phyloP scores from a whole-genome alignment of 1,140 invertebrate species.

The Hylaeus volcanicus region DNA sequence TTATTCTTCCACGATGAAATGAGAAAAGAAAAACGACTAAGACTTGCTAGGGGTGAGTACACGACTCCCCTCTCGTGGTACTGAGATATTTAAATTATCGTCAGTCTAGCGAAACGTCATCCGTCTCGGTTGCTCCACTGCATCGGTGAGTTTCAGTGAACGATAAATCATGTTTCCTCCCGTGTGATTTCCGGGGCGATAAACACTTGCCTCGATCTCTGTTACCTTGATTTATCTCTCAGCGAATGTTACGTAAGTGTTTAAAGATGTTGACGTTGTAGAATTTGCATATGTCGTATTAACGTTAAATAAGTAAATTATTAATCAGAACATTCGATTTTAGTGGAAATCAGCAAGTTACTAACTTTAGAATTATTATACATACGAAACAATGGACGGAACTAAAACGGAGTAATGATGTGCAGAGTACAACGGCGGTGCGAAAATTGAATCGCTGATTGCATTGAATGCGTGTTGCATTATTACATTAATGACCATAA shows the following conservation, averaged over 20 bases:
- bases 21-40: slow-evolving; percentile 40
- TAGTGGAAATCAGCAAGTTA: no score
- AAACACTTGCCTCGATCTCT: slow-evolving; percentile 45
- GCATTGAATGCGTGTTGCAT: background rate
- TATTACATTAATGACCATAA: no score
- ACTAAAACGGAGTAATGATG: no score
- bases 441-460: no score
- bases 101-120: slow-evolving; percentile 46
- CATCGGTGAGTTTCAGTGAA: slow-evolving; percentile 36
- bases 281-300: background rate
- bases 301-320: no score
- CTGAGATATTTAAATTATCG: slow-evolving; percentile 63
- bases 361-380: no score
- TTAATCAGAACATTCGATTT: no score
- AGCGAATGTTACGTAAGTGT: background rate
- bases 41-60: slow-evolving; percentile 16
- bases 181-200: slow-evolving; percentile 47
- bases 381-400: no score
- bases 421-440: no score
- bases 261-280: background rate
- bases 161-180: slow-evolving; percentile 58
- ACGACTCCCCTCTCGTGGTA: background rate
- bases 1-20: slow-evolving; percentile 47
- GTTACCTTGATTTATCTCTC: background rate
- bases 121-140: slow-evolving; percentile 36